Evolutionary conservation across 2,888 invertebrate genomes (phyloP).

Genomic region (Cheilosia impressa): DNA sequence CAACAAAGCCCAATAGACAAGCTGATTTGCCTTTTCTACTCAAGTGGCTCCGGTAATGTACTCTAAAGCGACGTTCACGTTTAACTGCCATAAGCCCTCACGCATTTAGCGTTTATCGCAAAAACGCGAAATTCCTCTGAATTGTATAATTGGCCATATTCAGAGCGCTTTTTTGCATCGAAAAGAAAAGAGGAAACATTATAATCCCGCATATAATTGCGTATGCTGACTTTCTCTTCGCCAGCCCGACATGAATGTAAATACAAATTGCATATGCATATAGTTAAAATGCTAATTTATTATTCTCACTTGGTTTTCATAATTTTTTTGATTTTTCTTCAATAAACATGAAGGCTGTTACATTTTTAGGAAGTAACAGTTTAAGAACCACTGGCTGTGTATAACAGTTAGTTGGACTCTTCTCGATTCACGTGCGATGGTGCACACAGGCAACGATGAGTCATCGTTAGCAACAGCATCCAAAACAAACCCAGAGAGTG

Average conservation of each 20-base stretch:
- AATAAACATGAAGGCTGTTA: conserved; percentile 1
- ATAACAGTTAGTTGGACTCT: conserved; percentile 57
- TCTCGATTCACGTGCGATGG: conserved; percentile 2
- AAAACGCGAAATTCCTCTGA: background rate
- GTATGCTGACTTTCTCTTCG: conserved; percentile 55
- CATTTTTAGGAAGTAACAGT: conserved; percentile 31
- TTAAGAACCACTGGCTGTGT: conserved; percentile 49
- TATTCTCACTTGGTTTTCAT: conserved; percentile 12
- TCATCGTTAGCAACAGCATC: conserved; percentile 73
- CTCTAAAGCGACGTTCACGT: background rate
- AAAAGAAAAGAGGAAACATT: conserved; percentile 15
- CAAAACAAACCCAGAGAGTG: conserved; percentile 34
- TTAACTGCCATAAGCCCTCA: conserved; percentile 3
- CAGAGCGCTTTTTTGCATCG: conserved; percentile 12
- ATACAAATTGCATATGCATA: conserved; percentile 47
- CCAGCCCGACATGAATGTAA: conserved; percentile 30
- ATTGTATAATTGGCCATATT: conserved; percentile 52
- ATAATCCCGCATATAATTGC: conserved; percentile 45
- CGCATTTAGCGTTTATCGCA: conserved; percentile 8
- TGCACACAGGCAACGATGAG: conserved; percentile 41
- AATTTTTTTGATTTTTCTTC: background rate
- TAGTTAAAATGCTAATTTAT: conserved; percentile 58
- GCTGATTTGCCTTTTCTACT: background rate
- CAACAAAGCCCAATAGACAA: background rate
- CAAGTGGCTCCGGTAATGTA: background rate